These are phyloP conservation scores for Berghia stephanieae DNA, from an alignment of 1,140 invertebrate species.

Conservation along the genomic window DNA sequence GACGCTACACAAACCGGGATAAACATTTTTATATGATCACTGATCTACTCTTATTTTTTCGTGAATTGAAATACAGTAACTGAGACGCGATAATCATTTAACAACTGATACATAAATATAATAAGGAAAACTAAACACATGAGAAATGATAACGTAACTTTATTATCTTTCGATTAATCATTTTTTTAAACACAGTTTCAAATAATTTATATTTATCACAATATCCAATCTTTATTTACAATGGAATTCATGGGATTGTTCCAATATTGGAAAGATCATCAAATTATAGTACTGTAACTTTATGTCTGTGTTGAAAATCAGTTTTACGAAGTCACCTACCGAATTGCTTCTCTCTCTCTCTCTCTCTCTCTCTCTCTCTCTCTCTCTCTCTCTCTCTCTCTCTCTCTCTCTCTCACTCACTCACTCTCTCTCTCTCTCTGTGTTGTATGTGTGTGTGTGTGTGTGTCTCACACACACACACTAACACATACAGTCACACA, in stretches of 20 bases:
- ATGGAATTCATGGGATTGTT: no score
- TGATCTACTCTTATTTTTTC: no score
- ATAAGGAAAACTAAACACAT: no score
- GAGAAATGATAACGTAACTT: no score
- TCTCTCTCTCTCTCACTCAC: constrained; percentile 16
- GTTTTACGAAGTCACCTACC: neutral
- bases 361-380: neutral
- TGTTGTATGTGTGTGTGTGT: neutral
- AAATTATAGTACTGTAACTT: neutral
- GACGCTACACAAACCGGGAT: no score
- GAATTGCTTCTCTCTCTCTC: constrained; percentile 2
- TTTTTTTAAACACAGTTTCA: neutral
- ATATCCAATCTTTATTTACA: neutral
- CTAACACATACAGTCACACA: constrained; percentile 11
- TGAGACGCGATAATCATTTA: no score
- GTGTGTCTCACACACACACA: neutral
- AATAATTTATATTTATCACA: neutral
- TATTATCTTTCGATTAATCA: no score
- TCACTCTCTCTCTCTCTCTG: neutral
- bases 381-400: neutral
- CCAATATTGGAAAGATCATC: no score
- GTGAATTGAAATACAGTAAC: no score
- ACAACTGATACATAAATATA: no score
- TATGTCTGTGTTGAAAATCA: neutral
- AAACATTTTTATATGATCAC: no score